Evolutionary conservation across 2,113 vertebrate species (phyloP).

Genomic region (Mormoops blainvillei): DNA sequence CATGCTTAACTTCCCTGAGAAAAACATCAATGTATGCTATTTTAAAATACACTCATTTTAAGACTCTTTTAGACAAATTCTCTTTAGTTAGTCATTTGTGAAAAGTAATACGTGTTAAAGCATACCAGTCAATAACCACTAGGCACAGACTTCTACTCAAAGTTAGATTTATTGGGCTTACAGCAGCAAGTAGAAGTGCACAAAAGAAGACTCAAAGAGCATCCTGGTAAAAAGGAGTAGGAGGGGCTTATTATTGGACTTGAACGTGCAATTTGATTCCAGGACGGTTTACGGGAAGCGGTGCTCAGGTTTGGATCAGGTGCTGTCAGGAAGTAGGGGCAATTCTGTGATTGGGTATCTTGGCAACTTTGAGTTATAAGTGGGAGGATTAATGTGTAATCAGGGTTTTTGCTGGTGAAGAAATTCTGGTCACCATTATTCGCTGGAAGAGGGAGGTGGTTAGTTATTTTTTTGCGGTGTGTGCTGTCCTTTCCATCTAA

Average conservation of each 20-base stretch:
- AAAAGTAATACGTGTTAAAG: background rate
- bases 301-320: background rate
- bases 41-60: background rate
- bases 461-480: background rate
- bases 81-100: background rate
- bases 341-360: background rate
- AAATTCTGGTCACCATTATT: background rate
- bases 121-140: background rate
- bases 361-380: background rate
- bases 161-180: background rate
- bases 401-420: background rate
- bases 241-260: background rate
- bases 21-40: background rate
- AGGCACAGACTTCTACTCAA: background rate
- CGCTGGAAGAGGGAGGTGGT: background rate
- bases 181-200: background rate
- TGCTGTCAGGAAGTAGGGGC: background rate
- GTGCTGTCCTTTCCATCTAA: background rate
- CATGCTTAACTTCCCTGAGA: background rate
- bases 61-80: background rate
- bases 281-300: background rate
- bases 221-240: background rate
- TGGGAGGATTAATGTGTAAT: background rate
- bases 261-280: background rate
- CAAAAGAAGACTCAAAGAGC: background rate